Evolutionary conservation across 2,113 vertebrate species (phyloP).

Genomic region (Rhipidura dahli): DNA sequence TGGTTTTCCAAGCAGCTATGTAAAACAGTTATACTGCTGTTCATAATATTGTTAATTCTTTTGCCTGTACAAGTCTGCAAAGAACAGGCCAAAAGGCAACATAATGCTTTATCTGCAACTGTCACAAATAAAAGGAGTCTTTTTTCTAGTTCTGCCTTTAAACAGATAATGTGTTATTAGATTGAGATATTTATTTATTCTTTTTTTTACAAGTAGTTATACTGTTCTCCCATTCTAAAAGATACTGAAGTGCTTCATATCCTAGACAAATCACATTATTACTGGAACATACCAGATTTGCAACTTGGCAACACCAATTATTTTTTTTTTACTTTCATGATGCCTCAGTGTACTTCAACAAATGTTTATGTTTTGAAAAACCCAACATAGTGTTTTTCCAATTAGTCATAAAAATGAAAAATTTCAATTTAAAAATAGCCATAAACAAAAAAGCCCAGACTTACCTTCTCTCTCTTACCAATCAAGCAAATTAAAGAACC

Average conservation of each 20-base stretch:
- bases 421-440: not conserved
- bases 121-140: not conserved
- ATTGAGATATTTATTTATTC: not conserved
- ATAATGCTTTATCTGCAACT: not conserved
- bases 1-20: not conserved
- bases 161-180: not conserved
- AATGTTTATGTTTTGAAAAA: not conserved
- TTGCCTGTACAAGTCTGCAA: not conserved
- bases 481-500: not conserved
- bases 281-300: not conserved
- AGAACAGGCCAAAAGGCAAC: not conserved
- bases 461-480: not conserved
- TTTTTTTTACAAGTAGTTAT: not conserved
- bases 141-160: not conserved
- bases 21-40: not conserved
- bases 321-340: not conserved
- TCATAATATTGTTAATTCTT: not conserved
- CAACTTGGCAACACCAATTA: not conserved
- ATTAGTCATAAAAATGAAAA: not conserved
- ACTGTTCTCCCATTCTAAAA: not conserved
- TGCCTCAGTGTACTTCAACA: not conserved
- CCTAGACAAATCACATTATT: not conserved
- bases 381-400: not conserved
- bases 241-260: not conserved
- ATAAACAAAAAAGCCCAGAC: not conserved